Evolutionary conservation across 2,888 invertebrate species (phyloP).

Genomic region (Andrena haemorrhoa): DNA sequence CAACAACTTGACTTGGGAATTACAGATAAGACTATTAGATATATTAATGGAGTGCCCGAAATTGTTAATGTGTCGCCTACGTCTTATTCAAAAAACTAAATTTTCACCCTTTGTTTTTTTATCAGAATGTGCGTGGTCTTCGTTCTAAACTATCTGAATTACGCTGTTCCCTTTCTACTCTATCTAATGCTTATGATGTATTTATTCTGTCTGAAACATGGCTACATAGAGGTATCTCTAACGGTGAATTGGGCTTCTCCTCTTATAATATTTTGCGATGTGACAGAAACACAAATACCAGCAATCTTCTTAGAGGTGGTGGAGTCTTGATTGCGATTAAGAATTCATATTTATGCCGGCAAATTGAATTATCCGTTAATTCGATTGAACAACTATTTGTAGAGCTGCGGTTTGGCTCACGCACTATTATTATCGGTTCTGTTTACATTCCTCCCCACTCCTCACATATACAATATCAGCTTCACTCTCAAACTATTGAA

Average conservation of each 20-base stretch:
- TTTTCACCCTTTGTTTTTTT: neutral
- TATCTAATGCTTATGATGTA: neutral
- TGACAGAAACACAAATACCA: neutral
- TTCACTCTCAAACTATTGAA: neutral
- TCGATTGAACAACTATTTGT: slow-evolving; percentile 3
- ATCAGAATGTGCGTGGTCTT: slow-evolving; percentile 6
- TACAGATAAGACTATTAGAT: neutral
- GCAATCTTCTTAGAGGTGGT: neutral
- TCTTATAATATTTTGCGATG: neutral
- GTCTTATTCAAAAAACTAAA: neutral
- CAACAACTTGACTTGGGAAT: neutral
- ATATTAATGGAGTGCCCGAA: neutral
- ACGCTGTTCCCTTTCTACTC: neutral
- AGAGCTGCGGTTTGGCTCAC: neutral
- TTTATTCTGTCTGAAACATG: slow-evolving; percentile 16
- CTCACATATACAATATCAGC: neutral
- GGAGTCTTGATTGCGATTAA: slow-evolving; percentile 4
- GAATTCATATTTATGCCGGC: neutral
- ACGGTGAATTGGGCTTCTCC: neutral
- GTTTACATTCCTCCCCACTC: neutral
- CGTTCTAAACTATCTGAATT: neutral
- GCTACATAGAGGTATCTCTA: neutral
- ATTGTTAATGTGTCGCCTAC: neutral
- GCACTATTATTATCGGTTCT: neutral
- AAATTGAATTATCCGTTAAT: neutral